Evolutionary conservation across 2,113 vertebrate species (phyloP).

Genomic region (Onychostruthus taczanowskii): DNA sequence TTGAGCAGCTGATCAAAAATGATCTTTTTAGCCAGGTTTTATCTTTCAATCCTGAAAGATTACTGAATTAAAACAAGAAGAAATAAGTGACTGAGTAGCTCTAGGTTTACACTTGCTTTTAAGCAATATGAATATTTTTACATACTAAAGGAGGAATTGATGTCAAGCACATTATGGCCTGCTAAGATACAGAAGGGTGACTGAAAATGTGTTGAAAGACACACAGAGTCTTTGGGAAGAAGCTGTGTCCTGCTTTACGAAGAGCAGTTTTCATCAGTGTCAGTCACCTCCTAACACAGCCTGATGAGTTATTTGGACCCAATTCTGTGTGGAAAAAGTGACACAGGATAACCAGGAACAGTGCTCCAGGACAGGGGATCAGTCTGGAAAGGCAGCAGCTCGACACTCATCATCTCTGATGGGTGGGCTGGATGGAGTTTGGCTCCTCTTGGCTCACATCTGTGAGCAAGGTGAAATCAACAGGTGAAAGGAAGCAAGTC

Average conservation of each 20-base stretch:
- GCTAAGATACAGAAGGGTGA: conserved; percentile 20
- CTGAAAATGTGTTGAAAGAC: conserved; percentile 58
- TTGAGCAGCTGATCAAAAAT: not conserved
- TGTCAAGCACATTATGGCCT: conserved; percentile 37
- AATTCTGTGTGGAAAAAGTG: not conserved
- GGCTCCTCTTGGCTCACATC: not conserved
- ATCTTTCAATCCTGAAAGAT: not conserved
- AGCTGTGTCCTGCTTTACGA: conserved; percentile 17
- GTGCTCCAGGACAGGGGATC: fast-evolving
- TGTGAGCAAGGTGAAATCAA: not conserved
- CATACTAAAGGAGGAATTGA: conserved; percentile 21
- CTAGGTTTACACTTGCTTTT: not conserved
- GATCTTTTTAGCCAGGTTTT: not conserved
- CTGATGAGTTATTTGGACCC: conserved; percentile 1
- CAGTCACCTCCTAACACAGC: not conserved
- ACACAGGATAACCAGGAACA: not conserved
- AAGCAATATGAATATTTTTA: conserved; percentile 29
- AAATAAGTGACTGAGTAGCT: not conserved
- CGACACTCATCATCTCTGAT: not conserved
- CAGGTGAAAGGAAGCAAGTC: not conserved
- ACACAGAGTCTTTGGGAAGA: conserved; percentile 36
- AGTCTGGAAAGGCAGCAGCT: not conserved
- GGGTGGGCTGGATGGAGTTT: not conserved
- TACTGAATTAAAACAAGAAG: not conserved
- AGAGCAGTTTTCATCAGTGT: not conserved